These are phyloP conservation scores for Drosophila aff. DNA, from an alignment of 1,140 invertebrate species.

Conservation along the genomic window DNA sequence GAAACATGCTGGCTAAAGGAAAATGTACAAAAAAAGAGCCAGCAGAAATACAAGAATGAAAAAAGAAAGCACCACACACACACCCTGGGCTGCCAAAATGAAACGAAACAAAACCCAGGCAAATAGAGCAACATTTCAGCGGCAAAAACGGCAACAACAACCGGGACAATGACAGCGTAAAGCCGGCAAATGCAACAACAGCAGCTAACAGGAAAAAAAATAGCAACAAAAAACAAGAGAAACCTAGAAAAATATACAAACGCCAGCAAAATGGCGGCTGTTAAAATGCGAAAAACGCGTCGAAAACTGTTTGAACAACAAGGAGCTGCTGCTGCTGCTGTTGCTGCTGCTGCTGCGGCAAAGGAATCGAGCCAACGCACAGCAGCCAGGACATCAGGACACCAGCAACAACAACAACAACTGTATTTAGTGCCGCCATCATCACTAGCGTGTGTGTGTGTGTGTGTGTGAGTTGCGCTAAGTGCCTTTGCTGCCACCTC, in stretches of 20 bases:
- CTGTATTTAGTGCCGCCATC: slow-evolving; percentile 44
- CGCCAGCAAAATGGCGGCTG: slow-evolving; percentile 61
- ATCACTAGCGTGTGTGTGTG: slow-evolving; percentile 18
- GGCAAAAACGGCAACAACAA: slow-evolving; percentile 25
- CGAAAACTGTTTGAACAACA: slow-evolving; percentile 63
- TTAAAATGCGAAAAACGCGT: slow-evolving; percentile 57
- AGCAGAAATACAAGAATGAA: slow-evolving; percentile 10
- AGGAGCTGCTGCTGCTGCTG: slow-evolving; percentile 14
- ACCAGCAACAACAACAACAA: slow-evolving; percentile 29
- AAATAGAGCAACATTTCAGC: slow-evolving; percentile 59
- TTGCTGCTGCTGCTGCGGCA: background rate
- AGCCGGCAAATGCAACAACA: slow-evolving; percentile 53
- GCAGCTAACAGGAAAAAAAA: slow-evolving; percentile 5
- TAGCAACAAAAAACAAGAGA: background rate
- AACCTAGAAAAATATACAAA: slow-evolving; percentile 20
- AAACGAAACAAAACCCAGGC: slow-evolving; percentile 45
- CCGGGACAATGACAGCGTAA: slow-evolving; percentile 59
- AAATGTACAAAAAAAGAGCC: slow-evolving; percentile 33
- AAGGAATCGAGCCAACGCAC: slow-evolving; percentile 28
- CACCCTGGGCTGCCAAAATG: slow-evolving; percentile 20
- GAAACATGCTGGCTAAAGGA: slow-evolving; percentile 60
- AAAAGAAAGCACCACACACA: slow-evolving; percentile 5
- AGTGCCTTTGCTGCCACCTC: slow-evolving; percentile 48
- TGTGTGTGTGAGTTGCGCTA: slow-evolving; percentile 31
- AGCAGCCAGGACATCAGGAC: slow-evolving; percentile 13